Evolutionary conservation across 2,888 invertebrate genomes (phyloP).

Genomic region (Seira sanloemensis): DNA sequence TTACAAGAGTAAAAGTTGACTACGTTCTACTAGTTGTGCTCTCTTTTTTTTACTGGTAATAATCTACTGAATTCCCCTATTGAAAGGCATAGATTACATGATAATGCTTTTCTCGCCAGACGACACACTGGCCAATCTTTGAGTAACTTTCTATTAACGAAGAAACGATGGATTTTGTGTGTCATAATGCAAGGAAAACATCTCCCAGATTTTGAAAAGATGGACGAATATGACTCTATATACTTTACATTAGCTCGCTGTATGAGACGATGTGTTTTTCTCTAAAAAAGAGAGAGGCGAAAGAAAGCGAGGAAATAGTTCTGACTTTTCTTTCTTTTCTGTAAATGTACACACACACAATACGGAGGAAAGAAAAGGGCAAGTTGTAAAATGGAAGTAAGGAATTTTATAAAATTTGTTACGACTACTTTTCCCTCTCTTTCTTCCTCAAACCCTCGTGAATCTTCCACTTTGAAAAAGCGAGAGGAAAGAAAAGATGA

Average conservation of each 20-base stretch:
- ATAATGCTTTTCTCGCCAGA: conserved; percentile 55
- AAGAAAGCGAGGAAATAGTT: not conserved
- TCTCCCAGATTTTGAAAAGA: conserved; percentile 28
- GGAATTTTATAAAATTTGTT: conserved; percentile 54
- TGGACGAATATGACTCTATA: conserved; percentile 29
- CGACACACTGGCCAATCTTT: conserved; percentile 44
- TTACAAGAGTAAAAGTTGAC: conserved; percentile 49
- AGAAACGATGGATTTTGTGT: conserved; percentile 33
- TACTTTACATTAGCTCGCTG: not conserved
- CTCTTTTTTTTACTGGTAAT: conserved; percentile 46
- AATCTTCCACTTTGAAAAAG: conserved; percentile 50
- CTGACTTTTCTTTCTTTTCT: not conserved
- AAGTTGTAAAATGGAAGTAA: conserved; percentile 44
- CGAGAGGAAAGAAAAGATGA: conserved; percentile 45
- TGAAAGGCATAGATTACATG: conserved; percentile 60
- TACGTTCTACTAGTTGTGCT: conserved; percentile 47
- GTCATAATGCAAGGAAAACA: not conserved
- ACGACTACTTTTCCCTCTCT: conserved; percentile 31
- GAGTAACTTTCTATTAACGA: conserved; percentile 55
- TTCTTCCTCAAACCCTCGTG: conserved; percentile 39
- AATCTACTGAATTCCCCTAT: conserved; percentile 57
- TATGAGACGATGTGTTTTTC: too few relatives aligned
- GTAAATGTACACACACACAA: not conserved
- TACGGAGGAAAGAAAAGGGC: not conserved
- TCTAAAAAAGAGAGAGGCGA: not conserved